phyloP scores from a whole-genome alignment of 2,113 vertebrate species.

The Balaeniceps rex region DNA sequence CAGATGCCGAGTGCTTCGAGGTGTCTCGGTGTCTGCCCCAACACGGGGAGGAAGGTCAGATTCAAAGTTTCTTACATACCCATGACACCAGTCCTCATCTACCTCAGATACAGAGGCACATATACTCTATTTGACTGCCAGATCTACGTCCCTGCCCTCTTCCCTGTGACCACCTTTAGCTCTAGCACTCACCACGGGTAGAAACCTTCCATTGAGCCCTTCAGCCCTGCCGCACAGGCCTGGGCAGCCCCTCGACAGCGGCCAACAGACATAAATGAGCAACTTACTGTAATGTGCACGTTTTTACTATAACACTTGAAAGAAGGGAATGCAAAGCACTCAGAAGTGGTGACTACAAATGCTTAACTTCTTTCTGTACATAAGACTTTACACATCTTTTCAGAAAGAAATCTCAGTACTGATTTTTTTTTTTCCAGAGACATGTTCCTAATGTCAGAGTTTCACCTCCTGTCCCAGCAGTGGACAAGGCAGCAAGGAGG shows the following conservation, averaged over 20 bases:
- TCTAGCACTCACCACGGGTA: neutral
- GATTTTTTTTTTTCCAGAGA: neutral
- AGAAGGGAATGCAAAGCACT: too few relatives aligned
- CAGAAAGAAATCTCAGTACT: neutral
- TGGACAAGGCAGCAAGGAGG: fast-evolving
- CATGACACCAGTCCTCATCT: too few relatives aligned
- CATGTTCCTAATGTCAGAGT: fast-evolving
- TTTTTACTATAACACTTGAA: too few relatives aligned
- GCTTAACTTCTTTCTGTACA: neutral
- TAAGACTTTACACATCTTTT: neutral
- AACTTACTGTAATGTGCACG: fast-evolving
- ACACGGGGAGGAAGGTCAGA: neutral
- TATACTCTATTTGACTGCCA: neutral
- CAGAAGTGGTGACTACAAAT: neutral
- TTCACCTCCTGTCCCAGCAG: neutral
- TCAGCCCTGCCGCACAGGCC: neutral
- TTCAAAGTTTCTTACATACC: neutral
- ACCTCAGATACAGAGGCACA: neutral
- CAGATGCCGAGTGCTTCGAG: fast-evolving
- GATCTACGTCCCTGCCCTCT: neutral
- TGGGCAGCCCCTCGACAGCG: neutral
- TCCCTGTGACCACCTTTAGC: neutral
- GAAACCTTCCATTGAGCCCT: neutral
- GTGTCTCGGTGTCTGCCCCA: neutral
- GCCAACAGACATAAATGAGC: fast-evolving